A percentile compares a stretch with the other conserved stretches of the same genome.
Evolutionary conservation across 1,140 invertebrate genomes (phyloP).

Genomic region (Choristoneura fumiferana): DNA sequence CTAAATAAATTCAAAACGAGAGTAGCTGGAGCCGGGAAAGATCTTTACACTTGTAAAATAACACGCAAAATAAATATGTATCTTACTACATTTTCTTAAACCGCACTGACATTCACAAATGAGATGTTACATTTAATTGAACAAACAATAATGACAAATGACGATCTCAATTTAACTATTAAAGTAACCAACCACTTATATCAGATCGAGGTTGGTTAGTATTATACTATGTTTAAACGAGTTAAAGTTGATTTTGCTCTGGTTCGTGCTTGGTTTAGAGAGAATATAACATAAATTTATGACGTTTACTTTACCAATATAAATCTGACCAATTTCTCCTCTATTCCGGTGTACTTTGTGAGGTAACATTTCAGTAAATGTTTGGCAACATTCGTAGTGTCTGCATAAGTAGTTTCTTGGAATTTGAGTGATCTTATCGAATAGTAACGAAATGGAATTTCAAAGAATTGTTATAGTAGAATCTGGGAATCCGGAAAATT

Average conservation of each 20-base stretch:
- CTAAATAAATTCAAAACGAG: too few relatives aligned
- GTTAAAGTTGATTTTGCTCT: not conserved
- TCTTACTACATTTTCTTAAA: not conserved
- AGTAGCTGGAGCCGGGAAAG: too few relatives aligned
- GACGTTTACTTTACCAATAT: constrained; percentile 36
- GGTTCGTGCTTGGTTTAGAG: constrained; percentile 31
- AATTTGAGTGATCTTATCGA: not conserved
- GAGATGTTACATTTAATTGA: not conserved
- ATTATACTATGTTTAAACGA: not conserved
- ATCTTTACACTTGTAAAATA: too few relatives aligned
- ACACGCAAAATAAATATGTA: too few relatives aligned
- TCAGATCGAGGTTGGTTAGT: not conserved
- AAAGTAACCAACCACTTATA: not conserved
- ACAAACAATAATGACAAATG: constrained; percentile 8
- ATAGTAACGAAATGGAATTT: too few relatives aligned
- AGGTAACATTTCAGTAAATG: not conserved
- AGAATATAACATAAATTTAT: constrained; percentile 58
- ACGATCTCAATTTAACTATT: not conserved
- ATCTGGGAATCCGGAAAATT: too few relatives aligned
- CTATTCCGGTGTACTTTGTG: not conserved
- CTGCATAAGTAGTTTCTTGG: not conserved
- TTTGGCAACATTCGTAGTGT: not conserved
- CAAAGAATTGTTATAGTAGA: too few relatives aligned
- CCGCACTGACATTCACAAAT: not conserved
- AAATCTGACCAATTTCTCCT: constrained; percentile 50